Base-by-base conservation (phyloP, 2,888 invertebrate genomes). In the Euproctis similis region DNA sequence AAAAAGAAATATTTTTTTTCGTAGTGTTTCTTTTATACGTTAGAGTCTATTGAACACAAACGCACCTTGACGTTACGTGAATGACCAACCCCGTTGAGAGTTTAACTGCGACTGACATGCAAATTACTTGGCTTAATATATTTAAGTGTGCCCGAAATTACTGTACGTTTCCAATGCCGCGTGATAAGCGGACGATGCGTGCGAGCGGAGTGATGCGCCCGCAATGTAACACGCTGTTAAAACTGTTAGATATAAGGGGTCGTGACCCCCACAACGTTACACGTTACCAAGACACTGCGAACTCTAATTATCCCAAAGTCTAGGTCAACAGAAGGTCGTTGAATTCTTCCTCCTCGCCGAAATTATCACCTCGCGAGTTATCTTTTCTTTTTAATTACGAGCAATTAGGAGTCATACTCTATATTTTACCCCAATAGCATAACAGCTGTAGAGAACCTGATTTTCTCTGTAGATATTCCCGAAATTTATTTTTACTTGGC, bases 271-370 rank as follows among this genome's bases (percentile, higher is more conserved):
- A 30, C 21, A n/a, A 53, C 55, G 43, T 36, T 14, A 4, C 61
- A 59, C 68, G 66, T 60, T 62, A 65, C 70, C 67, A 63, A 64
- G 56, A 60, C 65, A 64, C 59, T 59, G 56, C 53, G 52, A 42
- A 29, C 49, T 37, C 44, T 46, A 46, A 52, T 62, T 71, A 72
- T 69, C 76, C 30, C 52, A 4, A 6, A 14, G 4, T 42, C 75
- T 74, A 80, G 81, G 81, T 74, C 81, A n/a, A 72, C 45, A 34
- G 63, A 80, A 81, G 76, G 81, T 77, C 76, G 68, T 28, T 41
- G 38, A 30, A 47, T 49, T 57, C 64, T 59, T 57, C 61, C 62
- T 56, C 30, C 12, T 41, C 27, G 34, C 28, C 24, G 34, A n/a
- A n/a, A n/a, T n/a, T n/a, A n/a, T n/a, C n/a, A n/a, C n/a, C n/a